Base-by-base conservation (phyloP, 2,888 invertebrate genomes). In the Idaea biselata region DNA sequence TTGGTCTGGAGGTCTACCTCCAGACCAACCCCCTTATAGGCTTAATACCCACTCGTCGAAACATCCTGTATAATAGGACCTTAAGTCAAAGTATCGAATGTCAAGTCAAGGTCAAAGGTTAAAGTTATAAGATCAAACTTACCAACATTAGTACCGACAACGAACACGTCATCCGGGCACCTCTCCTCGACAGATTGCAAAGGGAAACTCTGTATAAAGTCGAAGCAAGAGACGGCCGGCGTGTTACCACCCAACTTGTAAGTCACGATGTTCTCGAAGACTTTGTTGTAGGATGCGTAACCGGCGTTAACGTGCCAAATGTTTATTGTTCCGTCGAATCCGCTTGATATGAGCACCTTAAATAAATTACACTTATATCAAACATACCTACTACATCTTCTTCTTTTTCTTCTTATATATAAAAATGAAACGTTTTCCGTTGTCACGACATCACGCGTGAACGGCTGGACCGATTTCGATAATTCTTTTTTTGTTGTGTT, bases 141-240 rank as follows among this genome's bases (percentile, higher is more conserved):
- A 44, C 44, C 44, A 44, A 44, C 44, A 44, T 44, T 44, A 44
- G 44, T 44, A 14, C 91, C 91, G 0, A 89, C 89, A 0, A 89
- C 87, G 54, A 91, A 91, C 0, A 89, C 67, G 17, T 89, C 86
- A 7, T 83, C 83, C 0, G 82, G 72, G 0, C 78, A 72, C 18
- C 80, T 85, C 56, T 88, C 82, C 0, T 84, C 83, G 16, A 78
- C 74, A 0, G 86, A 81, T 0, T 85, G 72, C 0, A 88, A 63
- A 0, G 88, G 86, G 55, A 70, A 83, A 0, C 75, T 73, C 65
- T 83, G 89, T 0, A 86, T 82, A 59, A 88, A 90, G 61, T 90
- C 91, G 53, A 91, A 89, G 67, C 90, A 89, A 6, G 75, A 86
- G 25, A 91, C 83, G 17, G 89, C 87, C 0, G 84, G 80, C n/a